Conservation (phyloP, 2,888 invertebrate genomes). For the Melinopterus prodromus region DNA sequence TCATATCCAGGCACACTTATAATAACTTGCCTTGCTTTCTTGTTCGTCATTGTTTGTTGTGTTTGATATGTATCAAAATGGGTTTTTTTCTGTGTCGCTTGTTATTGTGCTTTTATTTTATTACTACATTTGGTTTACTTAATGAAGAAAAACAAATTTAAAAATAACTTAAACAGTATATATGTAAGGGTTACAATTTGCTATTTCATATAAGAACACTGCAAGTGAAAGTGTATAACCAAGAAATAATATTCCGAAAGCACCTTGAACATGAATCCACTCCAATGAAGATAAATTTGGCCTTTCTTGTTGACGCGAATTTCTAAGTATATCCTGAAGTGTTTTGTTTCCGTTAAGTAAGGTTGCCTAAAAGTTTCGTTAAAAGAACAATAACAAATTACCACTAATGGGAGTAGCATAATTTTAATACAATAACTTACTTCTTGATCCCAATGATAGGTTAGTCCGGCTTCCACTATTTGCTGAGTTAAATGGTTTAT, state of each 20-base stretch:
- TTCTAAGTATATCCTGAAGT: background rate
- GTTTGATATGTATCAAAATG: too few relatives aligned
- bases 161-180: too few relatives aligned
- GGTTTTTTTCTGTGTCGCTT: too few relatives aligned
- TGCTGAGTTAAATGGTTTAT: background rate
- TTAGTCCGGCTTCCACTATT: slow-evolving; percentile 14
- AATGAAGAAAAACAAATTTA: too few relatives aligned
- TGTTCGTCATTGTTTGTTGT: too few relatives aligned
- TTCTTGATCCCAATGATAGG: slow-evolving; percentile 17
- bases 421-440: slow-evolving; percentile 8
- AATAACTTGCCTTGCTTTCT: too few relatives aligned
- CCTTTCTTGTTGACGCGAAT: background rate
- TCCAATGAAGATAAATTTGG: background rate
- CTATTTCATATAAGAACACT: background rate
- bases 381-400: too few relatives aligned
- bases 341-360: background rate
- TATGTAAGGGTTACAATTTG: background rate
- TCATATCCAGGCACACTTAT: too few relatives aligned
- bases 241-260: background rate
- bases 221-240: background rate
- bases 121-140: too few relatives aligned
- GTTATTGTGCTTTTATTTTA: too few relatives aligned
- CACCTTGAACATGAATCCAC: background rate
- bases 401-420: background rate
- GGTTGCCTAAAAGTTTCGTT: background rate